Conservation (phyloP, 1,140 invertebrate species). For the Brachionus rotundiformis region DNA sequence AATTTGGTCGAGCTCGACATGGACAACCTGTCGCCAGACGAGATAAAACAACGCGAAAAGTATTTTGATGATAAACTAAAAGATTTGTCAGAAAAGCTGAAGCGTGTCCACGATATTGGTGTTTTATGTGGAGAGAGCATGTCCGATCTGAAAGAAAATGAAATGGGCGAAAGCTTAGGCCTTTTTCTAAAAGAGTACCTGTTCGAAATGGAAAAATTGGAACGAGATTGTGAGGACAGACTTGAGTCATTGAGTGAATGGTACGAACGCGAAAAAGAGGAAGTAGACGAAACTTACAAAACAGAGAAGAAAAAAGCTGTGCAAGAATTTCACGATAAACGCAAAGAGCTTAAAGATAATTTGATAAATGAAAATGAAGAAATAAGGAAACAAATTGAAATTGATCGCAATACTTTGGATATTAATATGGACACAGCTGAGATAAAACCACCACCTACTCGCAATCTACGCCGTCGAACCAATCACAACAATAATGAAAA, state of each 20-base stretch:
- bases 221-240: not conserved
- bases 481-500: not conserved
- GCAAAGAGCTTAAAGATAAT: slow-evolving; percentile 39
- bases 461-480: slow-evolving; percentile 21
- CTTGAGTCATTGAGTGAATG: not conserved
- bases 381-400: slow-evolving; percentile 17
- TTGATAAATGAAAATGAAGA: slow-evolving; percentile 38
- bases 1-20: not conserved
- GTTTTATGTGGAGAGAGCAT: not conserved
- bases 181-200: not conserved
- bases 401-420: slow-evolving; percentile 27
- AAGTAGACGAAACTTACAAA: slow-evolving; percentile 8
- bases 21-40: not conserved
- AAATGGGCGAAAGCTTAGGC: not conserved
- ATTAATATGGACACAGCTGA: slow-evolving; percentile 27
- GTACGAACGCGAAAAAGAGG: slow-evolving; percentile 11
- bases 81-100: not conserved
- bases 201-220: not conserved
- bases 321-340: slow-evolving; percentile 34
- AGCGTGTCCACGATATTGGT: not conserved
- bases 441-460: slow-evolving; percentile 14
- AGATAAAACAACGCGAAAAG: slow-evolving; percentile 6
- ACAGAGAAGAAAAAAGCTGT: slow-evolving; percentile 8
- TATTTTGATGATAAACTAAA: slow-evolving; percentile 6
- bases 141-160: not conserved